A percentile compares a stretch with the other conserved stretches of the same genome.
These are phyloP conservation scores for Varroa destructor DNA, from an alignment of 1,140 invertebrate species.

Conservation along the genomic window DNA sequence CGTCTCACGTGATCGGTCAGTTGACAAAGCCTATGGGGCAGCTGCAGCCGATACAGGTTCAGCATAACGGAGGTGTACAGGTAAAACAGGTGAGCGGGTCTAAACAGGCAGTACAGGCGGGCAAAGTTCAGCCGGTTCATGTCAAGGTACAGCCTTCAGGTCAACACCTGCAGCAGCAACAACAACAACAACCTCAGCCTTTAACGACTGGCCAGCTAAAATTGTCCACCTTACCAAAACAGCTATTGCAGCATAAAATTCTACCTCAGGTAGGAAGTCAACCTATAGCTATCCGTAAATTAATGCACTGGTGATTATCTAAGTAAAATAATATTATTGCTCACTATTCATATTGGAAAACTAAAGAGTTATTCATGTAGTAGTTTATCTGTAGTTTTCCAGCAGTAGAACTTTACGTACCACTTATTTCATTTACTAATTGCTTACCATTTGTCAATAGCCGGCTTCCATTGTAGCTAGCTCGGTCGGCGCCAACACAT, in stretches of 20 bases:
- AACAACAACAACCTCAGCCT: constrained; percentile 37
- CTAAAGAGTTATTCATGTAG: no score
- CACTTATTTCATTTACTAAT: neutral
- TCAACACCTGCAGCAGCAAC: constrained; percentile 37
- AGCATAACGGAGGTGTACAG: neutral
- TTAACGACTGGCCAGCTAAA: neutral
- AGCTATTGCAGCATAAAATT: constrained; percentile 28
- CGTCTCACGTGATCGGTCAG: no score
- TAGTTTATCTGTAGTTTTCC: no score
- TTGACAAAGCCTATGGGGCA: neutral
- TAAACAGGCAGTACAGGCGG: neutral
- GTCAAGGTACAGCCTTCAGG: constrained; percentile 31
- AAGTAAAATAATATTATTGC: constrained; percentile 17
- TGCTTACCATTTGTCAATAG: no score
- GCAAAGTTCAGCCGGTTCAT: neutral
- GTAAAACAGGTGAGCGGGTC: neutral
- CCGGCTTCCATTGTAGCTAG: no score
- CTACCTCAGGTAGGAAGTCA: constrained; percentile 31
- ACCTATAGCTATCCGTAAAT: constrained; percentile 31
- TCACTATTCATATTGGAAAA: no score
- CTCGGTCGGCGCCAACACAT: no score
- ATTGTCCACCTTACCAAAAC: constrained; percentile 28
- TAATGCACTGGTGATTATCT: constrained; percentile 34
- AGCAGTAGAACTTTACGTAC: no score
- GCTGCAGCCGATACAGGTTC: constrained; percentile 32